These are phyloP conservation scores for Tridacna gigas DNA, from an alignment of 2,888 invertebrate species.

Conservation along the genomic window DNA sequence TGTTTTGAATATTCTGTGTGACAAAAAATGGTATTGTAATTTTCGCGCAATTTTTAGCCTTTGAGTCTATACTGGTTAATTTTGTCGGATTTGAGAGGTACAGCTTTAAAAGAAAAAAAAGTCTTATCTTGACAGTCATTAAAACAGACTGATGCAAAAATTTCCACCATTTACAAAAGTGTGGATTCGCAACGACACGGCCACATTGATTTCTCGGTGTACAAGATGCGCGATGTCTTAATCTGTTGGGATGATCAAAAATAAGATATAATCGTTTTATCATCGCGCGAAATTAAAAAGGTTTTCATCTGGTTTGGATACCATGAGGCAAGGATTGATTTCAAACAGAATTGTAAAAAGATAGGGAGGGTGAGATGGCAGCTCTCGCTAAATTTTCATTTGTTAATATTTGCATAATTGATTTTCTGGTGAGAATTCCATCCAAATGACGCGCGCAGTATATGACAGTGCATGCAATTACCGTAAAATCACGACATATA, in stretches of 20 bases:
- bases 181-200: neutral
- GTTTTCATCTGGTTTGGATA: conserved; percentile 20
- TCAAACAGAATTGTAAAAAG: neutral
- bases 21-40: too few relatives aligned
- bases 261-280: conserved; percentile 31
- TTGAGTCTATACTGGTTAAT: too few relatives aligned
- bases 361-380: neutral
- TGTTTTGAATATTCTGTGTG: too few relatives aligned
- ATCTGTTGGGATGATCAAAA: conserved; percentile 27
- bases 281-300: conserved; percentile 21
- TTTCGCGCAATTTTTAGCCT: too few relatives aligned
- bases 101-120: too few relatives aligned
- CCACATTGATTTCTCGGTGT: neutral
- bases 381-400: conserved; percentile 50
- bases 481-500: conserved; percentile 57
- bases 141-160: too few relatives aligned
- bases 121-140: too few relatives aligned
- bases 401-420: conserved; percentile 64
- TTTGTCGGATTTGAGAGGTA: too few relatives aligned
- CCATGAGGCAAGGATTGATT: conserved; percentile 13
- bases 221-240: conserved; percentile 14
- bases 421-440: conserved; percentile 48
- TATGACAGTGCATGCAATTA: conserved; percentile 66
- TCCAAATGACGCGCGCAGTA: conserved; percentile 52
- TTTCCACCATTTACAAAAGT: too few relatives aligned